These are phyloP conservation scores for Grammomys dolichurus DNA, from an alignment of 2,113 vertebrate genomes.

Conservation along the genomic window DNA sequence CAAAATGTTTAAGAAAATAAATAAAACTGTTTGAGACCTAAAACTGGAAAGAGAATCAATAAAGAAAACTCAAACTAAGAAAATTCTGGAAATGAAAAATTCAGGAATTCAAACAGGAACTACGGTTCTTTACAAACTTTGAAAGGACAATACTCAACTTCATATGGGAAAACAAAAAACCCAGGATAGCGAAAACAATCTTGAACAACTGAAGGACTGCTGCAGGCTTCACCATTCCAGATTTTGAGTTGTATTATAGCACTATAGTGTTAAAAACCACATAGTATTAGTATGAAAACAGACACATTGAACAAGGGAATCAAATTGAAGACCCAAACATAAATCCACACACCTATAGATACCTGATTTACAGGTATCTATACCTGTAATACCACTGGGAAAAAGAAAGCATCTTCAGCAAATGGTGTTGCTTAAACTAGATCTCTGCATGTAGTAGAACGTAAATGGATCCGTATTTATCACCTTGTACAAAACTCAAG, in stretches of 20 bases:
- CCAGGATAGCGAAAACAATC: background rate
- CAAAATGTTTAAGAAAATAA: too few relatives aligned
- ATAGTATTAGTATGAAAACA: background rate
- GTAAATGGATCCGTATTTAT: background rate
- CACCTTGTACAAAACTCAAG: background rate
- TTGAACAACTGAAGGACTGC: background rate
- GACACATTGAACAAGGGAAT: background rate
- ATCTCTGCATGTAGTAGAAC: background rate
- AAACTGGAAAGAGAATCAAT: too few relatives aligned
- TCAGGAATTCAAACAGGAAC: too few relatives aligned
- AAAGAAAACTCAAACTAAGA: too few relatives aligned
- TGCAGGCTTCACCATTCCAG: background rate
- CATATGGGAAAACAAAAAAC: background rate
- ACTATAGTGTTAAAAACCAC: background rate
- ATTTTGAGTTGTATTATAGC: background rate
- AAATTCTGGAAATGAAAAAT: too few relatives aligned
- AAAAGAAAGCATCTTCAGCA: background rate
- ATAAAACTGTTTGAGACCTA: too few relatives aligned
- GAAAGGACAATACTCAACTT: background rate
- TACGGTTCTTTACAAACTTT: background rate
- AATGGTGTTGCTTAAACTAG: background rate
- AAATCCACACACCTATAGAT: background rate
- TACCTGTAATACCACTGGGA: background rate
- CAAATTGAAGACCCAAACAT: background rate
- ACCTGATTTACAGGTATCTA: too few relatives aligned